A percentile compares a stretch with the other conserved stretches of the same genome.
Conservation (phyloP, 2,797 vertebrate species). For the Catamblyrhynchus diadema region DNA sequence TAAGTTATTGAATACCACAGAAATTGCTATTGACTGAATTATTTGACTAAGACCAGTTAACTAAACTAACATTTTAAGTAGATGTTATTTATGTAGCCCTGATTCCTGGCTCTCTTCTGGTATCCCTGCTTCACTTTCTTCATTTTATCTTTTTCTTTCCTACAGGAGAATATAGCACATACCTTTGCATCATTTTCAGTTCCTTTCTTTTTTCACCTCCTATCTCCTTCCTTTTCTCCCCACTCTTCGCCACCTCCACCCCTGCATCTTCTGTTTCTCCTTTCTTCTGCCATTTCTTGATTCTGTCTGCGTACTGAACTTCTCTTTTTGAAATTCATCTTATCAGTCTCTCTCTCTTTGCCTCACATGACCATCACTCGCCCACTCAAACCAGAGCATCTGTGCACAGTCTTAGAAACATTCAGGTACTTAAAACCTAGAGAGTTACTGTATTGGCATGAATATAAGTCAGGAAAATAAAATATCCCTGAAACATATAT, state of each 20-base stretch:
- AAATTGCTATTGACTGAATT: not conserved
- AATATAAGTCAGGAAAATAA: not conserved
- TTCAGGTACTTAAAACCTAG: not conserved
- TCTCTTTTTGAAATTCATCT: conserved; percentile 41
- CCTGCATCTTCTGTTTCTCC: conserved; percentile 64
- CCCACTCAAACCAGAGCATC: conserved; percentile 46
- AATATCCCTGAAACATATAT: not conserved
- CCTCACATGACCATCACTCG: conserved; percentile 45
- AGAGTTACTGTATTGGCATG: not conserved
- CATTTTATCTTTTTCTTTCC: not conserved
- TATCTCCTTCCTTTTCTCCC: conserved; percentile 52
- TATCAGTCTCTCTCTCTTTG: conserved; percentile 17
- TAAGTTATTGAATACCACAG: not conserved
- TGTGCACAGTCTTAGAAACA: conserved; percentile 5
- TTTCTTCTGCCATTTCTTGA: conserved; percentile 48
- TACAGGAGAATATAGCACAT: not conserved
- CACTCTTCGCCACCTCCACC: conserved; percentile 58
- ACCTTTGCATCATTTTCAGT: conserved; percentile 46
- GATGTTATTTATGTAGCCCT: not conserved
- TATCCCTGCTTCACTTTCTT: not conserved
- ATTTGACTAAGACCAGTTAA: not conserved
- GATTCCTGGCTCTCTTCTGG: not conserved
- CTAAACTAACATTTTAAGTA: not conserved
- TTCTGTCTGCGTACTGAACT: conserved; percentile 38
- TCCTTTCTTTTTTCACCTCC: conserved; percentile 55